Conservation (phyloP, 2,888 invertebrate genomes). For the Eupithecia inturbata region DNA sequence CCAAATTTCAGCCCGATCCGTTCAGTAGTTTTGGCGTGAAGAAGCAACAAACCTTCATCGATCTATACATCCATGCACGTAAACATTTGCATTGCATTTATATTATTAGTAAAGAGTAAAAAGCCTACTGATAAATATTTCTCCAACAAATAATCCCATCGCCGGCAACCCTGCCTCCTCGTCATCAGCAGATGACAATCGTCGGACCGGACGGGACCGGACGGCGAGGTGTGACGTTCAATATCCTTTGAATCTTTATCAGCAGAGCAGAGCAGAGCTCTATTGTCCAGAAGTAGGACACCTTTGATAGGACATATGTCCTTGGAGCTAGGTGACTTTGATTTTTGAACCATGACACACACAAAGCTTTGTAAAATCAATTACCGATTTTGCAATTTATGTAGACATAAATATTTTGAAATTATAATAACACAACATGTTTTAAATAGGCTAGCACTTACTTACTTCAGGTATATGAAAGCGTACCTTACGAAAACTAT, state of each 20-base stretch:
- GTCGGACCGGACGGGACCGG: slow-evolving; percentile 71
- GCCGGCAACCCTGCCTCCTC: slow-evolving; percentile 62
- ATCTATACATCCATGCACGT: no score
- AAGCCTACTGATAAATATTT: background rate
- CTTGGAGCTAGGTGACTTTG: background rate
- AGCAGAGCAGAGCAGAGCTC: slow-evolving; percentile 14
- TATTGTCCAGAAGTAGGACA: slow-evolving; percentile 19
- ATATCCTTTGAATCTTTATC: slow-evolving; percentile 63
- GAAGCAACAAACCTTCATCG: no score
- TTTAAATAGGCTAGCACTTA: no score
- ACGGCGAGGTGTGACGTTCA: slow-evolving; percentile 66
- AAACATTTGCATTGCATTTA: no score
- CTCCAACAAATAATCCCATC: background rate
- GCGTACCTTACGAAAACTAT: no score
- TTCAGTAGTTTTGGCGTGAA: no score
- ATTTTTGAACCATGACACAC: background rate
- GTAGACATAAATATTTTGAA: no score
- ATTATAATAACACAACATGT: no score
- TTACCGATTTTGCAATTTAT: no score
- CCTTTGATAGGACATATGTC: slow-evolving; percentile 20
- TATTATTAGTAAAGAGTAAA: no score
- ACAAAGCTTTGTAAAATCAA: background rate
- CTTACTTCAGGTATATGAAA: no score
- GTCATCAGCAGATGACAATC: slow-evolving; percentile 79
- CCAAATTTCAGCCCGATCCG: no score